These are phyloP conservation scores for Eupsittula cactorum DNA, from an alignment of 2,113 vertebrate species.

Conservation along the genomic window DNA sequence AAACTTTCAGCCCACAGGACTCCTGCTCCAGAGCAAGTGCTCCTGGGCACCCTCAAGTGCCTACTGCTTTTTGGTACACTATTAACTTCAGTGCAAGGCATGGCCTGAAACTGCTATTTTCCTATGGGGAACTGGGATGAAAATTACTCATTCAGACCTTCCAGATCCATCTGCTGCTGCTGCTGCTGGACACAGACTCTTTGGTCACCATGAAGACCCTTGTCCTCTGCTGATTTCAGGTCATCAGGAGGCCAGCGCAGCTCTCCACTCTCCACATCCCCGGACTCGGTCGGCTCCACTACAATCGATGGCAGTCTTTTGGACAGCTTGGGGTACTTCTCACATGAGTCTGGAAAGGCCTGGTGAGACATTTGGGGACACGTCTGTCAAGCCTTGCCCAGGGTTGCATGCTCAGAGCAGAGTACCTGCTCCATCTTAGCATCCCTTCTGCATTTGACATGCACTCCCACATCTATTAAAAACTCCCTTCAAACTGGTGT, in stretches of 20 bases:
- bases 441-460: neutral
- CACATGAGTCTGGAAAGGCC: conserved; percentile 84
- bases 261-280: conserved; percentile 90
- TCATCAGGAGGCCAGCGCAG: conserved; percentile 90
- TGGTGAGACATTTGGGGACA: conserved; percentile 39
- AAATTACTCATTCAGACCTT: conserved; percentile 64
- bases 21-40: neutral
- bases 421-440: neutral
- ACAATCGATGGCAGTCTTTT: conserved; percentile 90
- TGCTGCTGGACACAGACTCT: conserved; percentile 65
- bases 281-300: conserved; percentile 84
- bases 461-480: neutral
- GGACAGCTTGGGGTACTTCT: conserved; percentile 86
- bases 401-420: neutral
- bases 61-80: neutral
- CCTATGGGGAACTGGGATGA: neutral
- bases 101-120: neutral
- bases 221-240: conserved; percentile 75
- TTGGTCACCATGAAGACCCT: conserved; percentile 63
- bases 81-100: neutral
- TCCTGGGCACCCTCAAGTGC: neutral
- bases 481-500: neutral
- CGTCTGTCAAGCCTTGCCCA: neutral
- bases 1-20: neutral
- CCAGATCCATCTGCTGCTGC: conserved; percentile 67